Evolutionary conservation across 1,140 invertebrate species (phyloP), one percentile per base, ranked within the genome.

Genomic region (Plutomurus gul): DNA sequence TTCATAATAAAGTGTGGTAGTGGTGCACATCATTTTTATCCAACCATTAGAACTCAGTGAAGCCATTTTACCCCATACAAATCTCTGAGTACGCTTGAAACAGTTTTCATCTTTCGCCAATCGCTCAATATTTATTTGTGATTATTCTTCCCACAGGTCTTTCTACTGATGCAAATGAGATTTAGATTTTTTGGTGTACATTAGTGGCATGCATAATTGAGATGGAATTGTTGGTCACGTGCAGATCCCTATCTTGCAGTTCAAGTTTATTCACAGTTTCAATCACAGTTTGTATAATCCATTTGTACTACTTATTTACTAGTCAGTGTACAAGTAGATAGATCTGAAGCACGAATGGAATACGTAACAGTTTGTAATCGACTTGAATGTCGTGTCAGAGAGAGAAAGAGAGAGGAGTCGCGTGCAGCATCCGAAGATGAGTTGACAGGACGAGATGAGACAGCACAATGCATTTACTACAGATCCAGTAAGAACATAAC

Each of bases 151-250:
- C n/a, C n/a, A n/a, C 43, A 47, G 20, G n/a, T 47, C 43, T 20
- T 47, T 47, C 11, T 16, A 47, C 30, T 51, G 13, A 65, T 33
- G 16, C 36, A n/a, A 30, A 65, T 65, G 56, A 65, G 30, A 65
- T 33, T 65, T 65, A 30, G 27, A 20, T 36, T 60, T 76, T 51
- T 60, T n/a, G 60, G 40, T 40, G 46, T 20, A 25, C 27, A 43
- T 75, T 75, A 75, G 30, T 75, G 46, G 47, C 47, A 56, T 75
- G 74, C 47, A 75, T 56, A 75, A 75, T 75, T 56, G 74, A n/a
- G 37, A 60, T n/a, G 37, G n/a, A 60, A 49, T 49, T 18, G 0
- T 7, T 36, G 30, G 74, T 76, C 74, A 56, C 74, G 74, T 76
- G 74, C 39, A 37, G 46, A 49, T 76, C 47, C 60, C 49, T 56